Percentiles rank a stretch among this genome's conserved stretches.
These are phyloP conservation scores for Apodemia mormo DNA, from an alignment of 2,888 invertebrate genomes.

Conservation along the genomic window DNA sequence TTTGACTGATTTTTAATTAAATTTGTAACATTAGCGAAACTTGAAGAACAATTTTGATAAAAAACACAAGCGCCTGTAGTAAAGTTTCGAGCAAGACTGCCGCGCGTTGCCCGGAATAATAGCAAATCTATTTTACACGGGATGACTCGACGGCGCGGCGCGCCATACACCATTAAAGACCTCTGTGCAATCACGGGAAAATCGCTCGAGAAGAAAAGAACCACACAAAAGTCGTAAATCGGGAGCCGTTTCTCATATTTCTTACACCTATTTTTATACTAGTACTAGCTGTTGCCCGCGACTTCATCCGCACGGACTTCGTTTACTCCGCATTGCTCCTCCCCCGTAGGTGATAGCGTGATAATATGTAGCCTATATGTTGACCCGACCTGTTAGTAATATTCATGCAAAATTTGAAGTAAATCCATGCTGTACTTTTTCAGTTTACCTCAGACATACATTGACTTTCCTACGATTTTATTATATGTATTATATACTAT, in stretches of 20 bases:
- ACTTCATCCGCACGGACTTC: too few relatives aligned
- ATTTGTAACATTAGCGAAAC: not conserved
- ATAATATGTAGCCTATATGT: too few relatives aligned
- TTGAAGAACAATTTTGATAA: constrained; percentile 13
- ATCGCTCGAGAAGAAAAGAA: not conserved
- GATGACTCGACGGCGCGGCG: not conserved
- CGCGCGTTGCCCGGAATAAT: constrained; percentile 23
- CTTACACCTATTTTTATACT: not conserved
- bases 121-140: constrained; percentile 11
- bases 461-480: too few relatives aligned
- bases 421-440: too few relatives aligned
- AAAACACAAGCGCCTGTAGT: constrained; percentile 48
- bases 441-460: too few relatives aligned
- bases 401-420: too few relatives aligned
- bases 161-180: not conserved
- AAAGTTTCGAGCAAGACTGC: constrained; percentile 56
- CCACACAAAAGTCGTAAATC: not conserved
- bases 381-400: too few relatives aligned
- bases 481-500: too few relatives aligned
- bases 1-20: not conserved
- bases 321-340: too few relatives aligned
- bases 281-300: too few relatives aligned
- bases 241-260: not conserved
- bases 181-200: not conserved
- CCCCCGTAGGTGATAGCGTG: too few relatives aligned